A percentile compares a stretch with the other conserved stretches of the same genome.
Conservation (phyloP, 2,888 invertebrate genomes). For the Trypoxylon attenuatum region DNA sequence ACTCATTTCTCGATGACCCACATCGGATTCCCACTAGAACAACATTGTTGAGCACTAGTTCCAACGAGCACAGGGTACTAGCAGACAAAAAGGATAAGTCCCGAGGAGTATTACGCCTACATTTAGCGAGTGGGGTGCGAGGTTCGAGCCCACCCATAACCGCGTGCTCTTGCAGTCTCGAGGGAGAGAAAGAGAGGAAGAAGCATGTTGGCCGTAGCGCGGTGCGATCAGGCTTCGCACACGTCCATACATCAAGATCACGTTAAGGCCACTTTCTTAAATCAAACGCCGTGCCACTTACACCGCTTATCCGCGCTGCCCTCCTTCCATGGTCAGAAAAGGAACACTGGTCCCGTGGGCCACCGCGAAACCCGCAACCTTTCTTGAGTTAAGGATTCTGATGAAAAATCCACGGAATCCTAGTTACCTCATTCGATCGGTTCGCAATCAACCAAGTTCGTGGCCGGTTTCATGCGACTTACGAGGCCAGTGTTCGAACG, state of each 20-base stretch:
- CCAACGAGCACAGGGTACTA: too few species aligned
- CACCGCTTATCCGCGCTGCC: constrained; percentile 30
- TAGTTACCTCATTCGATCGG: not conserved
- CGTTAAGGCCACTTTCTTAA: constrained; percentile 51
- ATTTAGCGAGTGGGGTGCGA: constrained; percentile 41
- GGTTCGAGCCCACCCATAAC: constrained; percentile 45
- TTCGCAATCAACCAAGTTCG: not conserved
- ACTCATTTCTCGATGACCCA: too few species aligned
- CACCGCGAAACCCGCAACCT: not conserved
- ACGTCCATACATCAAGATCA: constrained; percentile 50
- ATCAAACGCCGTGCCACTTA: constrained; percentile 45
- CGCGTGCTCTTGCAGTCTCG: too few species aligned
- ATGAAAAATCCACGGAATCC: not conserved
- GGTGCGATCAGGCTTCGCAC: too few species aligned
- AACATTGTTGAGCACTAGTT: too few species aligned
- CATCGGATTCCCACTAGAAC: too few species aligned
- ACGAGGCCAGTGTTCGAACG: not conserved
- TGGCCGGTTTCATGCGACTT: not conserved
- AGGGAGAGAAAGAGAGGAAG: too few species aligned
- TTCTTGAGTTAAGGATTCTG: not conserved
- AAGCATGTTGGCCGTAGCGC: too few species aligned
- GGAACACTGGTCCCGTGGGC: not conserved
- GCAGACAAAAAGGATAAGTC: constrained; percentile 13
- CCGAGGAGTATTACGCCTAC: constrained; percentile 46
- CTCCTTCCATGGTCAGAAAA: not conserved